Conservation (phyloP, 2,888 invertebrate genomes). For the Thecophora atra region DNA sequence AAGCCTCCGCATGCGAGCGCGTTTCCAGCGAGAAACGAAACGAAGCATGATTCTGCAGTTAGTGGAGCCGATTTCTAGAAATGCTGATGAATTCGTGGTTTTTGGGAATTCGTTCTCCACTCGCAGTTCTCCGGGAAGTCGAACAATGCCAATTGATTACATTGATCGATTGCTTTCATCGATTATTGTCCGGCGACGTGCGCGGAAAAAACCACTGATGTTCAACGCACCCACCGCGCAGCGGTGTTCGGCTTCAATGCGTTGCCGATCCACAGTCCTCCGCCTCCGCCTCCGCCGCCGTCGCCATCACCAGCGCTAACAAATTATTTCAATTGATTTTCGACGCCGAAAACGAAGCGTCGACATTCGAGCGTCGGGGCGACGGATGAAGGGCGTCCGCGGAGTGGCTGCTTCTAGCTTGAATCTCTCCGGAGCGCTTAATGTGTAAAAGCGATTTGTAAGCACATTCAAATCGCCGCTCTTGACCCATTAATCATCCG, state of each 20-base stretch:
- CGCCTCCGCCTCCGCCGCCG: not conserved
- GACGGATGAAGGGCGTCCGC: no score
- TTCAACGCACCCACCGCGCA: slow-evolving; percentile 31
- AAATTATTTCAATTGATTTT: slow-evolving; percentile 64
- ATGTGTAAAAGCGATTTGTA: slow-evolving; percentile 65
- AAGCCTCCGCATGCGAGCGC: no score
- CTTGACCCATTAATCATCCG: slow-evolving; percentile 30
- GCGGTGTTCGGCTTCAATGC: slow-evolving; percentile 32
- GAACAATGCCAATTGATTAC: slow-evolving; percentile 52
- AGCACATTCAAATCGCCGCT: slow-evolving; percentile 47
- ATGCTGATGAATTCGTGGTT: no score
- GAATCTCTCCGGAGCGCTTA: slow-evolving; percentile 61
- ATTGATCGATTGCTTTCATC: slow-evolving; percentile 64
- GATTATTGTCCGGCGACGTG: slow-evolving; percentile 57
- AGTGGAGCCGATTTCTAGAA: no score
- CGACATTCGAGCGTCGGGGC: no score
- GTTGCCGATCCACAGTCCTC: slow-evolving; percentile 34
- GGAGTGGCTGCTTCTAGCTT: no score
- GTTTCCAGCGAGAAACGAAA: no score
- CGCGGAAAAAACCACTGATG: slow-evolving; percentile 28
- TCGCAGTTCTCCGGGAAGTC: slow-evolving; percentile 36
- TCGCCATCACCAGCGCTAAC: slow-evolving; percentile 54
- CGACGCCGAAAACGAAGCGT: slow-evolving; percentile 48
- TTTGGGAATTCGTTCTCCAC: no score
- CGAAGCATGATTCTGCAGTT: no score